Conservation (phyloP, 2,113 vertebrate species). For the Leiothrix lutea region DNA sequence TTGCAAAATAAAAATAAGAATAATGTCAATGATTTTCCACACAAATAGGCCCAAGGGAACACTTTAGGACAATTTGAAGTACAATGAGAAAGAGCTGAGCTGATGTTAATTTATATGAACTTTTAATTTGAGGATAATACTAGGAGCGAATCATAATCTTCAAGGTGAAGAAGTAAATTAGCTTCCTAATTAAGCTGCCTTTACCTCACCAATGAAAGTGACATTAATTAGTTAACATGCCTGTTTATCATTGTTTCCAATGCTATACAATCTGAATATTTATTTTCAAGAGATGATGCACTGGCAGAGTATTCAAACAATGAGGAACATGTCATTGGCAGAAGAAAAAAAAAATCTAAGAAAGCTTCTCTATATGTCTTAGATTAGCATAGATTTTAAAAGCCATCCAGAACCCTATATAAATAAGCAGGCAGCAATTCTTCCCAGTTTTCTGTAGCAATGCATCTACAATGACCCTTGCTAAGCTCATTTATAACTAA, state of each 20-base stretch:
- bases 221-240: constrained; percentile 61
- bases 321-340: not conserved
- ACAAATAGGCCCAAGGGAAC: constrained; percentile 57
- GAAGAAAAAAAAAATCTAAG: not conserved
- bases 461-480: not conserved
- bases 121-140: constrained; percentile 73
- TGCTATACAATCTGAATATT: not conserved
- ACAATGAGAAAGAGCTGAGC: constrained; percentile 33
- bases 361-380: not conserved
- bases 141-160: constrained; percentile 67
- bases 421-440: not conserved
- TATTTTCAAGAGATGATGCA: not conserved
- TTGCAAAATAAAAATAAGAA: constrained; percentile 47
- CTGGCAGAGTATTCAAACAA: not conserved
- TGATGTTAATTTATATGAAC: constrained; percentile 59
- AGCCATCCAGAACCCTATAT: not conserved
- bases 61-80: constrained; percentile 55
- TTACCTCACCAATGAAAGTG: constrained; percentile 66
- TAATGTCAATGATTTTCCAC: constrained; percentile 46
- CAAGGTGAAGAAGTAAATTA: constrained; percentile 65
- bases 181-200: constrained; percentile 38
- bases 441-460: not conserved
- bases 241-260: not conserved
- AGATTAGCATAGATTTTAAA: not conserved
- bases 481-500: not conserved